Evolutionary conservation across 2,797 vertebrate genomes (phyloP).

Genomic region (Macropus fuliginosus): DNA sequence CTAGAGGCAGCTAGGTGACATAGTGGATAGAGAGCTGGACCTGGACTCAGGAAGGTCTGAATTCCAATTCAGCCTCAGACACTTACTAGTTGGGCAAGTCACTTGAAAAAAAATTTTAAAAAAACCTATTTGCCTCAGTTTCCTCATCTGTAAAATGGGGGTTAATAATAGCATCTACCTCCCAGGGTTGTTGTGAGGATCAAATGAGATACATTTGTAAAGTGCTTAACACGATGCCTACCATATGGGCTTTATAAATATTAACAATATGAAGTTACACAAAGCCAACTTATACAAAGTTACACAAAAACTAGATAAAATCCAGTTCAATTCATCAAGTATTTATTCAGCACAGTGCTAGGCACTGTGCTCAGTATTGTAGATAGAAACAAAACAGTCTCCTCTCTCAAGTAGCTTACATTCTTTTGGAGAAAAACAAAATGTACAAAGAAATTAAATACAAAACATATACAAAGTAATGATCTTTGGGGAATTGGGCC

Average conservation of each 20-base stretch:
- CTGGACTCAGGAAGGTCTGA: not conserved
- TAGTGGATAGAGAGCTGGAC: no score
- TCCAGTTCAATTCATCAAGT: not conserved
- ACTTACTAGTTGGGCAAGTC: not conserved
- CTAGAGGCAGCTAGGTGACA: not conserved
- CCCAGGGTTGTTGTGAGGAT: not conserved
- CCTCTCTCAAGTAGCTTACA: not conserved
- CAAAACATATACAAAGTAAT: not conserved
- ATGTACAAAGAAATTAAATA: not conserved
- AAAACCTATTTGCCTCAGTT: not conserved
- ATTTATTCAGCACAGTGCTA: not conserved
- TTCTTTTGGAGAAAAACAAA: not conserved
- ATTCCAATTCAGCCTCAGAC: not conserved
- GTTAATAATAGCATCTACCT: not conserved
- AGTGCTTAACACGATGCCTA: not conserved
- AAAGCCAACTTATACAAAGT: not conserved
- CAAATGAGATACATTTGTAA: not conserved
- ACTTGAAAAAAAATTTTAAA: not conserved
- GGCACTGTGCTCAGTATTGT: not conserved
- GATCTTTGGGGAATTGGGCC: not conserved
- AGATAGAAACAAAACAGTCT: not conserved
- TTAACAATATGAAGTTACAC: not conserved
- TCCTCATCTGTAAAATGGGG: not conserved
- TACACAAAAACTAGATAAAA: not conserved
- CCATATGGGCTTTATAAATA: not conserved